These are phyloP conservation scores for Oegoconia quadripuncta DNA, from an alignment of 2,888 invertebrate species.

Conservation along the genomic window DNA sequence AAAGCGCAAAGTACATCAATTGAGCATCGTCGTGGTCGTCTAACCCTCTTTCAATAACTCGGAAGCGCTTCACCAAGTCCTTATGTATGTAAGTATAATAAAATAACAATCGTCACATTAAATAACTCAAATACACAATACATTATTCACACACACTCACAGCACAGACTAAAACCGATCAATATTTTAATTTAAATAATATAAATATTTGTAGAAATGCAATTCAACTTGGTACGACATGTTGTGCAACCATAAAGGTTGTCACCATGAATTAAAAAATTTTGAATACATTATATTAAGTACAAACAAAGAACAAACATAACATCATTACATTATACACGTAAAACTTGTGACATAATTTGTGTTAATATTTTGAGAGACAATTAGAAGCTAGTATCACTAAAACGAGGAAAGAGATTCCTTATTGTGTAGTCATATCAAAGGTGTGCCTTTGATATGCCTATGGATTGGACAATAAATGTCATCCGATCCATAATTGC, in stretches of 20 bases:
- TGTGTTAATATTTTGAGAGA: constrained; percentile 70
- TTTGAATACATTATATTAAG: constrained; percentile 55
- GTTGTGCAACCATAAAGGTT: constrained; percentile 40
- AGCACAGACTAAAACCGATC: constrained; percentile 66
- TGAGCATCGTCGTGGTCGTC: constrained; percentile 69
- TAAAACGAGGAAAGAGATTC: constrained; percentile 75
- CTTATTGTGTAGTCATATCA: constrained; percentile 57
- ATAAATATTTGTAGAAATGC: constrained; percentile 78
- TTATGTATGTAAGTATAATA: constrained; percentile 33
- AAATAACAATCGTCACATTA: constrained; percentile 65
- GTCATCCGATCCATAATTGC: constrained; percentile 70
- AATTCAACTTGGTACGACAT: constrained; percentile 76
- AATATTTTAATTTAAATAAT: constrained; percentile 69
- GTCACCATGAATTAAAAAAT: constrained; percentile 53
- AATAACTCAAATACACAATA: constrained; percentile 73
- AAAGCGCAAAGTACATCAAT: constrained; percentile 69
- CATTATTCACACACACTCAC: constrained; percentile 65
- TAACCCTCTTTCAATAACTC: constrained; percentile 41
- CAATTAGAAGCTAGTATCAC: constrained; percentile 78
- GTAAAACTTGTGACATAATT: constrained; percentile 73
- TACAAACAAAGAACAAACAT: constrained; percentile 75
- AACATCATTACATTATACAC: constrained; percentile 64
- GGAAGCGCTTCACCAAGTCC: constrained; percentile 51
- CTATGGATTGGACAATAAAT: constrained; percentile 69
- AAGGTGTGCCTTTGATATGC: constrained; percentile 39